Conservation (phyloP, 2,888 invertebrate genomes). For the Allygus modestus region DNA sequence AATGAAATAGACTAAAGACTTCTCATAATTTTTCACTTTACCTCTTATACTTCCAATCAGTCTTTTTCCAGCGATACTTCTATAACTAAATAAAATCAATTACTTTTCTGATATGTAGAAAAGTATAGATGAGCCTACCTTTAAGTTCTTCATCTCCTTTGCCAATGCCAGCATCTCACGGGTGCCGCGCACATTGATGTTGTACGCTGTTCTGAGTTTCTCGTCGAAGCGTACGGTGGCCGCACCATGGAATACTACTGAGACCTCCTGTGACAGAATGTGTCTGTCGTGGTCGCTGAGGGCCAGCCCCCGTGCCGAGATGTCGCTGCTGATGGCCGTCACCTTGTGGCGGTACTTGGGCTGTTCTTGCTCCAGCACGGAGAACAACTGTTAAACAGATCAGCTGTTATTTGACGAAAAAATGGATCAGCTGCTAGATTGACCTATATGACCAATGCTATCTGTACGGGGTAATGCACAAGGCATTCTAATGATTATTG, state of each 20-base stretch:
- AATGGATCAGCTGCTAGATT: not conserved
- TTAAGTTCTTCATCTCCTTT: slow-evolving; percentile 83
- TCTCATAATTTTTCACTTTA: too few species aligned
- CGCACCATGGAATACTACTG: slow-evolving; percentile 90
- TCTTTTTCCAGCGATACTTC: too few species aligned
- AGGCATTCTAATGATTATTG: too few species aligned
- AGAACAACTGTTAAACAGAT: slow-evolving; percentile 73
- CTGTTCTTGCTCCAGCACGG: slow-evolving; percentile 82
- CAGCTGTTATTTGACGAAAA: not conserved
- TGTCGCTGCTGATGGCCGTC: slow-evolving; percentile 85
- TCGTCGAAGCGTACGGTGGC: slow-evolving; percentile 96
- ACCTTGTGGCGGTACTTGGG: slow-evolving; percentile 87
- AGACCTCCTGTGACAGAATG: slow-evolving; percentile 81
- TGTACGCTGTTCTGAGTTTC: slow-evolving; percentile 85
- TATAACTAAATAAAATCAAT: too few species aligned
- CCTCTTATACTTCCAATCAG: too few species aligned
- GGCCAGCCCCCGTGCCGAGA: slow-evolving; percentile 82
- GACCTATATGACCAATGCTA: not conserved
- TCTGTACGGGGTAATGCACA: not conserved
- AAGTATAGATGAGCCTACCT: slow-evolving; percentile 80
- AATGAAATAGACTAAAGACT: too few species aligned
- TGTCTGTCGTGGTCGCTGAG: slow-evolving; percentile 79
- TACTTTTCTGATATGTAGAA: too few species aligned
- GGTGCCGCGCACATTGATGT: slow-evolving; percentile 88
- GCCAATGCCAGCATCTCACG: slow-evolving; percentile 86